A percentile compares a stretch with the other conserved stretches of the same genome.
These are phyloP conservation scores for Lepidurus couesii DNA, from an alignment of 1,140 invertebrate species.

Conservation along the genomic window DNA sequence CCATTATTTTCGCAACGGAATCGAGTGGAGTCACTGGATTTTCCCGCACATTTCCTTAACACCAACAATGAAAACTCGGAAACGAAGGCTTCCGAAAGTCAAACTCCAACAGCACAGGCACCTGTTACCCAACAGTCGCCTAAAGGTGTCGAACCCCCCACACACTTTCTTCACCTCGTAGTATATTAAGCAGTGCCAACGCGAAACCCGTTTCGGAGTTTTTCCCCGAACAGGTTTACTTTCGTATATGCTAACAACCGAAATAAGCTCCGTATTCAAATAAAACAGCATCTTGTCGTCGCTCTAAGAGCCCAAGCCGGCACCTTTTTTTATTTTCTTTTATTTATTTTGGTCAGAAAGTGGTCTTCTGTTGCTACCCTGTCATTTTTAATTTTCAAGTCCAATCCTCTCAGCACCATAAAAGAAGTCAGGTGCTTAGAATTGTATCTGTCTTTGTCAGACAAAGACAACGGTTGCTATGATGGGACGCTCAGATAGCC, in stretches of 20 bases:
- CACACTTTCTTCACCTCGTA: neutral
- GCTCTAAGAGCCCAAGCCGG: neutral
- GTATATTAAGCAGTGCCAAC: neutral
- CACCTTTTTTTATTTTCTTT: neutral
- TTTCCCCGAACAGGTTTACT: neutral
- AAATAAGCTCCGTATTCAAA: neutral
- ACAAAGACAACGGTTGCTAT: neutral
- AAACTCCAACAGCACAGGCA: neutral
- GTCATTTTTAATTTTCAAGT: neutral
- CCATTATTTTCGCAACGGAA: too few relatives aligned
- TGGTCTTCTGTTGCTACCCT: neutral
- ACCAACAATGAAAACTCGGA: too few relatives aligned
- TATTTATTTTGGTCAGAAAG: neutral
- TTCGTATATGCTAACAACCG: neutral
- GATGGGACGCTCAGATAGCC: neutral
- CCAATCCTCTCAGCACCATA: neutral
- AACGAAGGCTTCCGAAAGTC: too few relatives aligned
- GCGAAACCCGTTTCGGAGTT: neutral
- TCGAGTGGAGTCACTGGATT: too few relatives aligned
- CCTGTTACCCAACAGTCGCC: neutral
- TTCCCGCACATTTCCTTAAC: too few relatives aligned
- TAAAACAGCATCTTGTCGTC: neutral
- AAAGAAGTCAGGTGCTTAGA: neutral
- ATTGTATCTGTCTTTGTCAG: neutral
- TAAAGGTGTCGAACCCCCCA: neutral